Conservation (phyloP, 2,113 vertebrate species). For the Megaceryle maxima region DNA sequence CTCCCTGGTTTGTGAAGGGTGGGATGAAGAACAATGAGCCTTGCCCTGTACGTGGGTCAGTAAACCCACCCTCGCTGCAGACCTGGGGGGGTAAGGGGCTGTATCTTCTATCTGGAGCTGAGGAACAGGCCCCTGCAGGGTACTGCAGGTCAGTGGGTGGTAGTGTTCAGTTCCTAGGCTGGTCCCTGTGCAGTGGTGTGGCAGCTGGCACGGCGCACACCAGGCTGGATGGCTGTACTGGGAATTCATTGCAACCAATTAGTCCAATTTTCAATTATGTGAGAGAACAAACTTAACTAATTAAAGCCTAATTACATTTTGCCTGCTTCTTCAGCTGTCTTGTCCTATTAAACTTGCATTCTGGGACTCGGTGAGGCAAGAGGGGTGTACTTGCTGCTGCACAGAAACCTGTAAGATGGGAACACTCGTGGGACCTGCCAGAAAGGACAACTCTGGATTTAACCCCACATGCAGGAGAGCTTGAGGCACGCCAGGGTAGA, state of each 20-base stretch:
- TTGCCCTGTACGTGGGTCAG: neutral
- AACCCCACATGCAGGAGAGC: neutral
- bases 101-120: neutral
- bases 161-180: neutral
- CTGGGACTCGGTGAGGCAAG: neutral
- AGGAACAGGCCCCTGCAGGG: neutral
- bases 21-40: neutral
- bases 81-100: neutral
- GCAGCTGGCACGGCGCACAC: neutral
- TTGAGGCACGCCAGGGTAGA: neutral
- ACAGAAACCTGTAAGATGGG: neutral
- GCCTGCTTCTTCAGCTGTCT: slow-evolving; percentile 29
- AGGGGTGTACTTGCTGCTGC: neutral
- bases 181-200: neutral
- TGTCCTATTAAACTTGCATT: slow-evolving; percentile 11
- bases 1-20: neutral
- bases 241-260: slow-evolving; percentile 46
- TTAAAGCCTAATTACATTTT: slow-evolving; percentile 59
- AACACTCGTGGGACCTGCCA: neutral
- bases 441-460: neutral
- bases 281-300: slow-evolving; percentile 19
- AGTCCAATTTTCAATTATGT: slow-evolving; percentile 45
- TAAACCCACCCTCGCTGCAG: neutral
- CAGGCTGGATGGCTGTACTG: neutral
- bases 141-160: neutral